Base-by-base conservation (phyloP, 1,140 invertebrate genomes). In the Orchestia grillus region DNA sequence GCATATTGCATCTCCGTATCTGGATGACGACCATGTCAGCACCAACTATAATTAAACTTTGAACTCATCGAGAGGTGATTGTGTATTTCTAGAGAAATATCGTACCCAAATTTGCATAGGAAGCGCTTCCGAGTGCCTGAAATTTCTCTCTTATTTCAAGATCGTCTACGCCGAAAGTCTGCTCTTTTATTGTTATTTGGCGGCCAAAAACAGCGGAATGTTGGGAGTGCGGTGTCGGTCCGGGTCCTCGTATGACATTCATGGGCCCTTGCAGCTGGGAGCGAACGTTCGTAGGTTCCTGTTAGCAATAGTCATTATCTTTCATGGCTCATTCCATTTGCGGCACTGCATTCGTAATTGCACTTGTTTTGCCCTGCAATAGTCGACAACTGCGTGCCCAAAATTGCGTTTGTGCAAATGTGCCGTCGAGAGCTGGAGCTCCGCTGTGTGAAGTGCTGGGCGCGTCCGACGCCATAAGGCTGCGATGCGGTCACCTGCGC, bases 291-390 rank as follows among this genome's bases (percentile, higher is more conserved):
- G 3, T 11, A 87, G 43, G 88, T 41, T 42, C 41, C 88, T 90
- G 88, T 90, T 90, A 44, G 88, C 88, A 90, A 90, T 90, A 44
- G 88, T 90, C 88, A 90, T 90, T 90, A 90, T 41, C 41, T 90
- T 90, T 90, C 88, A 90, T 90, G 88, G 88, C 36, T 90, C 88
- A 90, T 90, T 44, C 88, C 88, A 90, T 90, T 90, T 42, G 88
- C 88, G 88, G 88, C 88, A 16, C 88, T 90, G 88, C 88, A 90
- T 90, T 90, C 88, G n/a, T 90, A 90, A 90, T 90, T 90, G 88
- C 88, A 41, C 23, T 41, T 42, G 88, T 90, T 90, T 36, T 42
- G 41, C 11, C 88, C n/a, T 15, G 88, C 88, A 6, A 44, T 44
- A 77, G 62, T 77, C 62, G 62, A 77, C 62, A 77, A 77, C 62